These are phyloP conservation scores for Galeopterus variegatus DNA, from an alignment of 2,113 vertebrate genomes.

Conservation along the genomic window DNA sequence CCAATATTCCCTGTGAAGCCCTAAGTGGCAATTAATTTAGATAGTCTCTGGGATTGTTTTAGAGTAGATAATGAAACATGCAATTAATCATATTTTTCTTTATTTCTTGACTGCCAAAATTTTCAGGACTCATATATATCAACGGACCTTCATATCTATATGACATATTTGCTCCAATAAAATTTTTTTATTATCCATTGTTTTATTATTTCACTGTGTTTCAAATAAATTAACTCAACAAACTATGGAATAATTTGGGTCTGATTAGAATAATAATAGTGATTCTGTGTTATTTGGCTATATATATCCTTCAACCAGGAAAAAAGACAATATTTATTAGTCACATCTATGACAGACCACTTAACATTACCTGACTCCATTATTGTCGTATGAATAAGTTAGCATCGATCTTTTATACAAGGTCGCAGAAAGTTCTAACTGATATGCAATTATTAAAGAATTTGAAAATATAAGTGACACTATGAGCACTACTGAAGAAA, in stretches of 20 bases:
- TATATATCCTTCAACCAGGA: background rate
- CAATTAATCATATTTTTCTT: background rate
- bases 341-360: background rate
- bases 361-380: background rate
- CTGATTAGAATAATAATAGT: background rate
- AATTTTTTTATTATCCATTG: background rate
- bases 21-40: background rate
- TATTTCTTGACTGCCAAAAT: background rate
- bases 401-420: background rate
- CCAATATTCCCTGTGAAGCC: background rate
- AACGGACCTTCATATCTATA: background rate
- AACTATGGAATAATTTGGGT: background rate
- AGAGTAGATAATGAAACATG: background rate
- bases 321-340: background rate
- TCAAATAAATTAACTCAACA: background rate
- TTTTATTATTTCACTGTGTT: background rate
- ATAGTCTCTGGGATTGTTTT: background rate
- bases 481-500: background rate
- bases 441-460: background rate
- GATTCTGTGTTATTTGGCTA: background rate
- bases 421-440: background rate
- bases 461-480: background rate
- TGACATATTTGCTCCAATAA: background rate
- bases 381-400: slow-evolving; percentile 5
- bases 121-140: background rate